phyloP scores from a whole-genome alignment of 2,888 invertebrate genomes.

The Caradrina kadenii region DNA sequence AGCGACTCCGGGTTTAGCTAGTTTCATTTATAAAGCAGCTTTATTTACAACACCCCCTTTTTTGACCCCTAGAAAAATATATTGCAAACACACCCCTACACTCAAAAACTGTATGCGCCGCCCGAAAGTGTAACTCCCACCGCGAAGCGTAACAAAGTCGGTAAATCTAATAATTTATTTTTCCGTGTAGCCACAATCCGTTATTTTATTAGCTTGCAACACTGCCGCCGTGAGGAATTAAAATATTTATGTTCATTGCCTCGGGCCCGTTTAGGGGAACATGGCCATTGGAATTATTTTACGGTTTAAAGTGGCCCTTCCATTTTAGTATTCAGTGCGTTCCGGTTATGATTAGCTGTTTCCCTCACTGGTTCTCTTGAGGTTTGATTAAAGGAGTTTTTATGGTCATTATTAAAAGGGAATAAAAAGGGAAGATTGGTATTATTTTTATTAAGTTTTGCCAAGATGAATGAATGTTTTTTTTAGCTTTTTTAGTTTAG shows the following conservation, averaged over 20 bases:
- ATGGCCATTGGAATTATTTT: slow-evolving; percentile 61
- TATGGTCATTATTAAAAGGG: slow-evolving; percentile 8
- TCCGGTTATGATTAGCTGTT: slow-evolving; percentile 53
- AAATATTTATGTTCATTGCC: slow-evolving; percentile 76
- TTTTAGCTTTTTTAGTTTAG: too few relatives aligned
- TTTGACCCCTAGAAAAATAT: slow-evolving; percentile 15
- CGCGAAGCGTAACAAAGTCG: slow-evolving; percentile 55
- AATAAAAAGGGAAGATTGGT: not conserved
- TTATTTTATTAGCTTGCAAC: slow-evolving; percentile 68
- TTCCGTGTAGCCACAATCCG: slow-evolving; percentile 65
- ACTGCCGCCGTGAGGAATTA: slow-evolving; percentile 70
- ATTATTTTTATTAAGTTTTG: not conserved
- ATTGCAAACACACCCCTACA: slow-evolving; percentile 20
- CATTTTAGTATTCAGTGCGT: slow-evolving; percentile 61
- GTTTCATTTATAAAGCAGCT: not conserved
- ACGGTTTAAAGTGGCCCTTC: slow-evolving; percentile 58
- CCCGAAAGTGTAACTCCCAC: slow-evolving; percentile 49
- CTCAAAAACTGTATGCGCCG: slow-evolving; percentile 37
- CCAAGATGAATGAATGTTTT: not conserved
- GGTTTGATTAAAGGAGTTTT: slow-evolving; percentile 27
- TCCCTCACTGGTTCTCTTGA: slow-evolving; percentile 21
- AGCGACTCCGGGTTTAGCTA: too few relatives aligned
- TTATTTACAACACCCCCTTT: slow-evolving; percentile 1
- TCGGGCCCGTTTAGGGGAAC: slow-evolving; percentile 55
- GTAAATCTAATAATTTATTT: slow-evolving; percentile 63